A percentile compares a stretch with the other conserved stretches of the same genome.
Conservation (phyloP, 2,797 vertebrate species). For the Sylvia borin region DNA sequence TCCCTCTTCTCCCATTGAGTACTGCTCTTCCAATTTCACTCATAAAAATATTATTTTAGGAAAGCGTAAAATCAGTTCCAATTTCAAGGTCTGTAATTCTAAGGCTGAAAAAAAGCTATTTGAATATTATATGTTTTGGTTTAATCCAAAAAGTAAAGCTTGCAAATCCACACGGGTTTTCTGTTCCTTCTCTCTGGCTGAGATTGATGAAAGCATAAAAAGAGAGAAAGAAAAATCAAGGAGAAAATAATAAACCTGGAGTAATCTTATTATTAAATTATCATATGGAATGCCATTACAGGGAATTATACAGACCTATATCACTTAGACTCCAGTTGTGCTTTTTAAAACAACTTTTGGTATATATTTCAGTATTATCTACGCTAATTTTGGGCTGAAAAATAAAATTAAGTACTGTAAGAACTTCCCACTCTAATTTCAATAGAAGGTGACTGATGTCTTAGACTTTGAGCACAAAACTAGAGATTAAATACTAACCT, state of each 20-base stretch:
- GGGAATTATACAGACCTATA: neutral
- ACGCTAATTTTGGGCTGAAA: conserved; percentile 8
- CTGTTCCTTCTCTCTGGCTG: neutral
- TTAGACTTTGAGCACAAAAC: conserved; percentile 36
- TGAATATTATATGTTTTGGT: neutral
- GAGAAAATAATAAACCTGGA: conserved; percentile 2
- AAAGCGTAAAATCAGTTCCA: conserved; percentile 42
- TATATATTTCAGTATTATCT: conserved; percentile 8
- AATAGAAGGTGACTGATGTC: neutral
- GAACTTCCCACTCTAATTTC: conserved; percentile 27
- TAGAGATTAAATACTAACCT: conserved; percentile 38
- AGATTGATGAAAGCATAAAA: conserved; percentile 9
- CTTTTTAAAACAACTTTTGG: neutral
- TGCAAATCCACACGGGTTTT: neutral
- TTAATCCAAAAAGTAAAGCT: conserved; percentile 16
- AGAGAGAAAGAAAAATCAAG: neutral
- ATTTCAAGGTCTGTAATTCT: conserved; percentile 37
- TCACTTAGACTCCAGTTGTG: neutral
- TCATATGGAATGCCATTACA: neutral
- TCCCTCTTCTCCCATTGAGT: neutral
- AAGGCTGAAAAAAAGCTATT: neutral
- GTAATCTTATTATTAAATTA: neutral
- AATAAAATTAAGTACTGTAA: neutral
- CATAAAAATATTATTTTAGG: conserved; percentile 46
- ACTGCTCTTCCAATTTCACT: conserved; percentile 36